phyloP scores from a whole-genome alignment of 2,113 vertebrate genomes.

The Anolis sagrei region DNA sequence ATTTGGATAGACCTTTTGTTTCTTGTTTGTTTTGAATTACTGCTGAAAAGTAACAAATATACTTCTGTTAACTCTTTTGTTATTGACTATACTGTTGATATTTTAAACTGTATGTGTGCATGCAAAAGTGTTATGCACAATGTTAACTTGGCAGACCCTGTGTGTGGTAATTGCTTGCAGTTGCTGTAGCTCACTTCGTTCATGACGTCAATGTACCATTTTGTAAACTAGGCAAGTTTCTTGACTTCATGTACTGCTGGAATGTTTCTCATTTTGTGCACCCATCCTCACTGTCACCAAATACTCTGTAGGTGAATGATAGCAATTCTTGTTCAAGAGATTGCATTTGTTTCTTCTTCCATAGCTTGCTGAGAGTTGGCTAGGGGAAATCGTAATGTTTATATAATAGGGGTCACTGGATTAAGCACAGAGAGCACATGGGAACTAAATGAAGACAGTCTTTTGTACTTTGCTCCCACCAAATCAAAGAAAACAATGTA shows the following conservation, averaged over 20 bases:
- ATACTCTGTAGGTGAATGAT: constrained; percentile 3
- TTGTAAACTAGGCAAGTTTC: background rate
- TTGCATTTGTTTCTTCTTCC: background rate
- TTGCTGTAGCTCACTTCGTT: constrained; percentile 17
- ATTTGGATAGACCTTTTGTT: background rate
- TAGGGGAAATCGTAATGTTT: constrained; percentile 64
- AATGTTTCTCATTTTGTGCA: background rate
- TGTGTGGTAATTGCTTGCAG: constrained; percentile 34
- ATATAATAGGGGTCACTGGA: constrained; percentile 71
- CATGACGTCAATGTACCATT: constrained; percentile 9
- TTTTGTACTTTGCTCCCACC: constrained; percentile 68
- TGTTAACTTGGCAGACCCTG: constrained; percentile 18
- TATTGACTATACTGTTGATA: background rate
- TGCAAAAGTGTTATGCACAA: background rate
- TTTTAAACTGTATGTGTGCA: background rate
- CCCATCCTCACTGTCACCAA: background rate
- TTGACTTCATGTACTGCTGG: constrained; percentile 13
- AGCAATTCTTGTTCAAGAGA: background rate
- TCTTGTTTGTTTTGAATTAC: background rate
- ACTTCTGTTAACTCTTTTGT: background rate
- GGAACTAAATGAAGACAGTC: constrained; percentile 68
- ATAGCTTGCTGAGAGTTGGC: background rate
- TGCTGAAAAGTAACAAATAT: background rate
- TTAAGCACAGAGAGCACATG: constrained; percentile 72
- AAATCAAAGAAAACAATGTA: constrained; percentile 72